phyloP scores from a whole-genome alignment of 2,888 invertebrate species.

The Clunio marinus region DNA sequence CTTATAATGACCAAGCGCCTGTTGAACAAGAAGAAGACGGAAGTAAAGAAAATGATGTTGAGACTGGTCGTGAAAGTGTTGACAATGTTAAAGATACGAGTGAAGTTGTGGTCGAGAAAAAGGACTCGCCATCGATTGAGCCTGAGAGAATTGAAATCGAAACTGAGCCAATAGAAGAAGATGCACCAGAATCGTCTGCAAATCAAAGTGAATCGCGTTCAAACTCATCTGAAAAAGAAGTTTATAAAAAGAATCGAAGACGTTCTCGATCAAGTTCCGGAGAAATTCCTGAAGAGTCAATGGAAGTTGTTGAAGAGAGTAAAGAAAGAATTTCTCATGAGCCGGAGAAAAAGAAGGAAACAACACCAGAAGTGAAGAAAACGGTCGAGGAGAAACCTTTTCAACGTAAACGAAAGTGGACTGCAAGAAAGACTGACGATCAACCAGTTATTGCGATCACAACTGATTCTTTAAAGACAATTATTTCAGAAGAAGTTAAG shows the following conservation, averaged over 20 bases:
- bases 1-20: slow-evolving; percentile 26
- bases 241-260: background rate
- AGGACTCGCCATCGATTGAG: background rate
- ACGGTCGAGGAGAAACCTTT: slow-evolving; percentile 44
- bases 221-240: slow-evolving; percentile 16
- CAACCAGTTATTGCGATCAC: slow-evolving; percentile 66
- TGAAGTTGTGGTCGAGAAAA: background rate
- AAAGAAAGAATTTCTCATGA: background rate
- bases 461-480: slow-evolving; percentile 66
- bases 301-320: background rate
- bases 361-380: slow-evolving; percentile 41
- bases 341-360: slow-evolving; percentile 42
- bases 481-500: slow-evolving; percentile 61
- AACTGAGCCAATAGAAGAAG: slow-evolving; percentile 10
- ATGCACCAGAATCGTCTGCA: slow-evolving; percentile 9
- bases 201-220: background rate
- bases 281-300: background rate
- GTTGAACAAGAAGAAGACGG: slow-evolving; percentile 18
- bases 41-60: background rate
- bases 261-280: slow-evolving; percentile 15
- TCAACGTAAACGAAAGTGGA: slow-evolving; percentile 49
- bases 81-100: background rate
- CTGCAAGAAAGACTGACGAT: slow-evolving; percentile 53
- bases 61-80: background rate
- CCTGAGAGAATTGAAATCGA: background rate